Conservation (phyloP, 2,888 invertebrate species). For the Lysandra coridon region DNA sequence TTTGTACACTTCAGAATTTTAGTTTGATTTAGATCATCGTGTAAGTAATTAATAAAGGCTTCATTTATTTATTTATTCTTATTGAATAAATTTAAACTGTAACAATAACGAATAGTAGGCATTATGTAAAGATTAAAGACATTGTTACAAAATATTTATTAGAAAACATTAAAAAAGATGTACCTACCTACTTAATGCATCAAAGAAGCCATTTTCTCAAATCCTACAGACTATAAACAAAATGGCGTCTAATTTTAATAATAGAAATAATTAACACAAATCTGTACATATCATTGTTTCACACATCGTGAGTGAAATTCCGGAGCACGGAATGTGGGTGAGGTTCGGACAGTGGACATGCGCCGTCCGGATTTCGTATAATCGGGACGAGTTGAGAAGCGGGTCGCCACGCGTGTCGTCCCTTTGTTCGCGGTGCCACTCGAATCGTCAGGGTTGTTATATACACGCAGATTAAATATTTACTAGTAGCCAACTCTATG, state of each 20-base stretch:
- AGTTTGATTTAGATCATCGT: too few relatives aligned
- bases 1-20: too few relatives aligned
- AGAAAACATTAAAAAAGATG: too few relatives aligned
- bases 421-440: slow-evolving; percentile 9
- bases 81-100: too few relatives aligned
- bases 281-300: slow-evolving; percentile 34
- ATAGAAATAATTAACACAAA: slow-evolving; percentile 7
- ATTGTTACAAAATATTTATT: too few relatives aligned
- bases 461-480: slow-evolving; percentile 24
- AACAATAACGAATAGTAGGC: too few relatives aligned
- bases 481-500: slow-evolving; percentile 21
- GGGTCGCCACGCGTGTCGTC: not conserved
- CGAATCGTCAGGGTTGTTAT: not conserved
- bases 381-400: slow-evolving; percentile 59
- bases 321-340: slow-evolving; percentile 76
- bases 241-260: not conserved
- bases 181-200: too few relatives aligned
- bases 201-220: too few relatives aligned
- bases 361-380: slow-evolving; percentile 69
- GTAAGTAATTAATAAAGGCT: too few relatives aligned
- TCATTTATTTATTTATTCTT: too few relatives aligned
- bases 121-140: too few relatives aligned
- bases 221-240: not conserved
- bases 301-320: slow-evolving; percentile 66
- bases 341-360: slow-evolving; percentile 72